Evolutionary conservation across 30 jellyfish, hydroid and myxozoan species (phyloP), one percentile per base, ranked within the genome.

Genomic region (Catostylus mosaicus): DNA sequence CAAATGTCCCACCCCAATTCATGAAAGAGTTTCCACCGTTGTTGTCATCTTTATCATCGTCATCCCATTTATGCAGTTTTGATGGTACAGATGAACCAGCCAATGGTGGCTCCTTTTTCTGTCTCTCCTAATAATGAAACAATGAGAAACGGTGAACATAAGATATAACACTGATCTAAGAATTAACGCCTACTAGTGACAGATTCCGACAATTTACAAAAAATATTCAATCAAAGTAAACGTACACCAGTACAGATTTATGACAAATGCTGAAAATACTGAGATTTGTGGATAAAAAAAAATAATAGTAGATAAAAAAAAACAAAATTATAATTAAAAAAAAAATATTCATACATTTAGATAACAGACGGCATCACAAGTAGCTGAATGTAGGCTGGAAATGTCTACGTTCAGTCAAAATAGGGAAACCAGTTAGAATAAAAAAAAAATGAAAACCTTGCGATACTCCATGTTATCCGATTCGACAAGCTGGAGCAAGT

Each of bases 11-110:
- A 54, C 92, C 92, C 27, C 85, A 82, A 18, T 51, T 68, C 9
- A 85, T 86, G 32, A 67, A 69, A 1, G 92, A 59, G 38, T 86
- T 86, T 14, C 80, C 92, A 19, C 84, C 84, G 29, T 27, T 27
- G 37, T 37, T 50, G 63, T 67, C 84, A 69, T 67, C 84, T 29
- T 38, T 57, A 3, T 61, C 40, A 61, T 82, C 92, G 26, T 82
- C 78, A 54, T 70, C 86, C 90, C 82, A 35, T 31, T 69, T 65
- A 33, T 84, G 64, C 12, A 77, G 19, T 51, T 80, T 80, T 4
- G 74, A 35, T 26, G 57, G 74, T 73, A 67, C 35, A 16, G 29
- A 34, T 57, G 77, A 31, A 33, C 50, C 73, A 43, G 30, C 11
- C 60, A 34, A 47, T 19, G 77, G 78, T 26, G 75, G 38, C 40